Conservation (phyloP, 2,113 vertebrate genomes). For the Psilopogon haemacephalus region DNA sequence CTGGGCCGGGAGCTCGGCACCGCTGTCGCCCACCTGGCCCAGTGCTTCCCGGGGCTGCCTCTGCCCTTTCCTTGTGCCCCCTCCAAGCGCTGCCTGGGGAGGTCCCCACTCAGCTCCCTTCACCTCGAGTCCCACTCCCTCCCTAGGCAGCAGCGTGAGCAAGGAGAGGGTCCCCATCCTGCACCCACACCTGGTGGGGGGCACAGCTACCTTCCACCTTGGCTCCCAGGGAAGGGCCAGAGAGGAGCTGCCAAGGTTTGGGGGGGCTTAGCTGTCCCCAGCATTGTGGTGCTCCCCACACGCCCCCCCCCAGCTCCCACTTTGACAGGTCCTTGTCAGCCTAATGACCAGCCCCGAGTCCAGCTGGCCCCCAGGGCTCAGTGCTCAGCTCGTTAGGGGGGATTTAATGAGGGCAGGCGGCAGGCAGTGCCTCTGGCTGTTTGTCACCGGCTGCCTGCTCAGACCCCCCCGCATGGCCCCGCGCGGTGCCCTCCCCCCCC, state of each 20-base stretch:
- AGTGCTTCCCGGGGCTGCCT: not conserved
- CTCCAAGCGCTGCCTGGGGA: not conserved
- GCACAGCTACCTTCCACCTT: rapidly evolving
- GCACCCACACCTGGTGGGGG: rapidly evolving
- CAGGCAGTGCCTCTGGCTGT: constrained; percentile 58
- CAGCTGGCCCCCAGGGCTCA: constrained; percentile 47
- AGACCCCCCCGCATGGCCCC: not conserved
- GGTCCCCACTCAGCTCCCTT: not conserved
- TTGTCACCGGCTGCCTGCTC: not conserved
- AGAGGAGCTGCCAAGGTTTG: not conserved
- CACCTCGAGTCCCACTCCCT: rapidly evolving
- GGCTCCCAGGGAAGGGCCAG: not conserved
- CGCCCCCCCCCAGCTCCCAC: rapidly evolving
- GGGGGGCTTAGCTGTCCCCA: not conserved
- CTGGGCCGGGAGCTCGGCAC: not conserved
- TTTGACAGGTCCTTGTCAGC: constrained; percentile 39
- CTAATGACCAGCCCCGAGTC: constrained; percentile 29
- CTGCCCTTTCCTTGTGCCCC: not conserved
- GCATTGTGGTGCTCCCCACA: not conserved
- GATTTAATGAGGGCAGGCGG: constrained; percentile 57
- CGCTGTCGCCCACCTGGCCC: not conserved
- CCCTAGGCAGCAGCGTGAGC: not conserved
- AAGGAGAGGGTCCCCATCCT: not conserved
- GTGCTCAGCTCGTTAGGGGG: constrained; percentile 49
- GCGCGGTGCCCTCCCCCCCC: not conserved